Conservation (phyloP, 2,888 invertebrate species). For the Germaria angustata region DNA sequence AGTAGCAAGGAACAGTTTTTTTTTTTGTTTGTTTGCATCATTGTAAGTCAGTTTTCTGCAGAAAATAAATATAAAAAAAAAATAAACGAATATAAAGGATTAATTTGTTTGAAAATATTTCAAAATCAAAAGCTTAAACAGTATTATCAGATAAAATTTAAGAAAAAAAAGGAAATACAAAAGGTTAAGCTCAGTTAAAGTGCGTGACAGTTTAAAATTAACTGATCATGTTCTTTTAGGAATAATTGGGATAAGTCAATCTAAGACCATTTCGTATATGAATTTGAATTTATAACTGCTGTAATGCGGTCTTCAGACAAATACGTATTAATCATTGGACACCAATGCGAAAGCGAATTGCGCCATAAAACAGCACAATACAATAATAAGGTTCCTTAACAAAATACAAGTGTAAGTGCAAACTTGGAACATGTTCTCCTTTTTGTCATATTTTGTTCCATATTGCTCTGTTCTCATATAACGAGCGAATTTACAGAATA, state of each 20-base stretch:
- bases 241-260: not conserved
- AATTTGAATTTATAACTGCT: not conserved
- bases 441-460: no score
- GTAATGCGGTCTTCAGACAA: no score
- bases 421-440: no score
- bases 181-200: not conserved
- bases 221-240: constrained; percentile 26
- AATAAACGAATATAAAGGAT: constrained; percentile 33
- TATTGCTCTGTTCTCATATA: no score
- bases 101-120: constrained; percentile 60
- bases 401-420: no score
- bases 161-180: not conserved
- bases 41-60: constrained; percentile 16
- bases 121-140: constrained; percentile 32
- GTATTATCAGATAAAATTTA: constrained; percentile 34
- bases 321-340: not conserved
- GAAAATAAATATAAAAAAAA: constrained; percentile 2
- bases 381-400: no score
- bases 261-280: not conserved
- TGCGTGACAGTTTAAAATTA: constrained; percentile 53
- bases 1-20: constrained; percentile 7
- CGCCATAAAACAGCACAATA: no score
- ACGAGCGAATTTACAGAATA: no score
- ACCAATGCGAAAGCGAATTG: not conserved
- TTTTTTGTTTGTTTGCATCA: not conserved